Evolutionary conservation across 1,140 invertebrate genomes (phyloP), one percentile per base, ranked within the genome.

Genomic region (Danaus melanippus): DNA sequence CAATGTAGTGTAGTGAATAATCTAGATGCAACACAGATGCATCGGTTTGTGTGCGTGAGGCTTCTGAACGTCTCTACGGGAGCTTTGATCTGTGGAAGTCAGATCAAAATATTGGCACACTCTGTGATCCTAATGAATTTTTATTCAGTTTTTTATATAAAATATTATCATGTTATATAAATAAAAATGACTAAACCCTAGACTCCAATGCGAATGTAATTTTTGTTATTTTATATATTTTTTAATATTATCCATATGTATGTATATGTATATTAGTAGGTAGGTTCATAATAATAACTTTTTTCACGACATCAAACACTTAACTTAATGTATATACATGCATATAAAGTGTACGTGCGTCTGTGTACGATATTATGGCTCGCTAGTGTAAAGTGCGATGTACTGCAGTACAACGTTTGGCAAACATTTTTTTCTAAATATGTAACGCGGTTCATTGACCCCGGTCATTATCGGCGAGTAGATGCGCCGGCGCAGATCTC

Each of bases 401-500:
- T 54, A 59, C 62, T 58, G 75, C 21, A 32, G 21, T 32, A 32
- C 21, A 69, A 66, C 74, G 78, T 82, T 80, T 83, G 79, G 78
- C 78, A 85, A 85, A 83, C 79, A 83, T 85, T 85, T 85, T 84
- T 85, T 85, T 85, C 82, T 85, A 85, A 85, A 85, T 85, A 85
- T 85, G 82, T 79, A 77, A 76, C 76, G 58, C 7, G 53, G 78
- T 59, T 68, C 75, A 48, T 71, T 73, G 57, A 72, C 74, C 76
- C 69, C 78, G 64, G 74, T 76, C 77, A 80, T 76, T 84, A 84
- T 82, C 77, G 74, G 69, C 70, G 69, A 61, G 69, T 66, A 80
- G 80, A 84, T 75, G 64, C 71, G 75, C 79, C 47, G 51, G 71
- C 74, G 75, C 73, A 71, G 60, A 50, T 56, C 42, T 42, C 21